phyloP scores from a whole-genome alignment of 2,113 vertebrate species.

The Delphinapterus leucas region DNA sequence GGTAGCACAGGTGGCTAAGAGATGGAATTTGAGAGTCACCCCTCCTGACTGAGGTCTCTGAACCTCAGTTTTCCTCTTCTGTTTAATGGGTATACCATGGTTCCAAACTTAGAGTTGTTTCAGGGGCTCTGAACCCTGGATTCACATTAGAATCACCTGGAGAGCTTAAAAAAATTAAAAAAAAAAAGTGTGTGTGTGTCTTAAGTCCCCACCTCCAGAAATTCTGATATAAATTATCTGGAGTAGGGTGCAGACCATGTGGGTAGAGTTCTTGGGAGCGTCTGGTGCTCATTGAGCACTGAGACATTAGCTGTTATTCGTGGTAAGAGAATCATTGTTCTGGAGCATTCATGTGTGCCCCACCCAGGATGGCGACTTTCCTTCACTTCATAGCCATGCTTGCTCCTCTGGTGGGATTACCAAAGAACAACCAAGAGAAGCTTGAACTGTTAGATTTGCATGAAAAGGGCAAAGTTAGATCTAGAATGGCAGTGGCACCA shows the following conservation, averaged over 20 bases:
- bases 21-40: not conserved
- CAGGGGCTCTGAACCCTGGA: not conserved
- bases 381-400: not conserved
- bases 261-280: conserved; percentile 12
- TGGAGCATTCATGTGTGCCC: not conserved
- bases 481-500: not conserved
- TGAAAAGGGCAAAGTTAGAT: not conserved
- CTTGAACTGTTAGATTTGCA: not conserved
- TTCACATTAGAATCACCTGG: not conserved
- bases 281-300: not conserved
- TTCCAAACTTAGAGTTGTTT: not conserved
- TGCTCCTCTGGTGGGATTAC: not conserved
- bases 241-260: conserved; percentile 13
- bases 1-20: fast-evolving
- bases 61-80: conserved; percentile 27
- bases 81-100: not conserved
- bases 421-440: not conserved
- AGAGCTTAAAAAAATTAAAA: not conserved
- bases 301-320: conserved; percentile 49
- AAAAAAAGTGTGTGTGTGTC: not conserved
- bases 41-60: not conserved
- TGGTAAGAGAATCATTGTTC: conserved; percentile 48
- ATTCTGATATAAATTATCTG: conserved; percentile 9
- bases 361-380: conserved; percentile 29
- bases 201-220: not conserved